Conservation (phyloP, 2,888 invertebrate genomes). For the Machimus rusticus region DNA sequence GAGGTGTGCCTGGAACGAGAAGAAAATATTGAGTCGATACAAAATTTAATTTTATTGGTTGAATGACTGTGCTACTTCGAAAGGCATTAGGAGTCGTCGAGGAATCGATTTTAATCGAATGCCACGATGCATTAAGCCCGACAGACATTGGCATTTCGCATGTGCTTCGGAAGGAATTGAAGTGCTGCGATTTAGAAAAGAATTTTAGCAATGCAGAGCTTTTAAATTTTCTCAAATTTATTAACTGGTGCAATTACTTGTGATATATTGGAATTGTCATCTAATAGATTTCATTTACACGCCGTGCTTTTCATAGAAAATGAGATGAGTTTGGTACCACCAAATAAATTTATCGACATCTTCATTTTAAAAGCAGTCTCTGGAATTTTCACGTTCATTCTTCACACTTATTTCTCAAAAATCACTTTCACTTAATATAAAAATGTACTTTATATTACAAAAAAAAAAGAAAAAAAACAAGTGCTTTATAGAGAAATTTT, state of each 20-base stretch:
- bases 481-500: too few species aligned
- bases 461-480: too few species aligned
- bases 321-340: not conserved
- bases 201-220: not conserved
- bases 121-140: not conserved
- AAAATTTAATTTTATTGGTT: not conserved
- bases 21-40: conserved; percentile 6
- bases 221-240: not conserved
- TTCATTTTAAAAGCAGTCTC: too few species aligned
- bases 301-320: not conserved
- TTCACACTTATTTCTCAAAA: too few species aligned
- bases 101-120: not conserved
- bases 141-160: not conserved
- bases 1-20: conserved; percentile 76
- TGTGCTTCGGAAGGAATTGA: not conserved
- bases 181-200: not conserved
- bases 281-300: not conserved
- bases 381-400: too few species aligned
- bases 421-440: too few species aligned
- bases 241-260: not conserved
- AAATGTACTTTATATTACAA: too few species aligned
- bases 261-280: not conserved
- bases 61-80: not conserved
- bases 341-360: too few species aligned
- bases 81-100: not conserved